Evolutionary conservation across 2,113 vertebrate genomes (phyloP).

Genomic region (Phyllopteryx taeniolatus): DNA sequence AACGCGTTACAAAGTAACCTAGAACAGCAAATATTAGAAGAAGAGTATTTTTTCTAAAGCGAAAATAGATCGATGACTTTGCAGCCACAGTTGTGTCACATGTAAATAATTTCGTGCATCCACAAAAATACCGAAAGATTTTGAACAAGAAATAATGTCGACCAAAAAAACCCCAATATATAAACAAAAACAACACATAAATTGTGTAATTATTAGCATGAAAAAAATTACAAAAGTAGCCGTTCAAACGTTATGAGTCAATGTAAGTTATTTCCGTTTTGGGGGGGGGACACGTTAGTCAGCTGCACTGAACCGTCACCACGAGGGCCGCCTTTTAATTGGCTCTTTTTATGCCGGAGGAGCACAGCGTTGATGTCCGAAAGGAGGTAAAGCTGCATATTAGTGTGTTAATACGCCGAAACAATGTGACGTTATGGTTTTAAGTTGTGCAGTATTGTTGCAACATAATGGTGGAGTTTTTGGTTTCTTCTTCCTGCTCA

Average conservation of each 20-base stretch:
- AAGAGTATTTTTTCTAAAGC: not conserved
- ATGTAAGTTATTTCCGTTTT: not conserved
- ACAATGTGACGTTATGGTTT: no score
- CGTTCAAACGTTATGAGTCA: not conserved
- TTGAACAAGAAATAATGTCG: not conserved
- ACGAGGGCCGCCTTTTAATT: not conserved
- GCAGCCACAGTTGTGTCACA: slow-evolving; percentile 12
- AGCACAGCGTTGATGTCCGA: not conserved
- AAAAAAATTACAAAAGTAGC: not conserved
- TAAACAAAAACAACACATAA: not conserved
- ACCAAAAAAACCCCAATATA: not conserved
- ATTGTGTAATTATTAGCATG: not conserved
- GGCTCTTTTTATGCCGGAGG: not conserved
- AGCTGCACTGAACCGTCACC: slow-evolving; percentile 4
- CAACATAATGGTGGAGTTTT: not conserved
- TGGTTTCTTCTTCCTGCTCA: slow-evolving; percentile 8
- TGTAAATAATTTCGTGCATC: slow-evolving; percentile 44
- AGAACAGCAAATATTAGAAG: not conserved
- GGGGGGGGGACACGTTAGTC: slow-evolving; percentile 26
- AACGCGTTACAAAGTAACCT: no score
- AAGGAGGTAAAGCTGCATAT: slow-evolving; percentile 30
- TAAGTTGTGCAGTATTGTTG: not conserved
- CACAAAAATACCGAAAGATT: not conserved
- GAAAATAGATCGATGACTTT: not conserved
- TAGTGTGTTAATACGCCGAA: not conserved